phyloP scores from a whole-genome alignment of 2,888 invertebrate species.

The Strigamia crassipes region DNA sequence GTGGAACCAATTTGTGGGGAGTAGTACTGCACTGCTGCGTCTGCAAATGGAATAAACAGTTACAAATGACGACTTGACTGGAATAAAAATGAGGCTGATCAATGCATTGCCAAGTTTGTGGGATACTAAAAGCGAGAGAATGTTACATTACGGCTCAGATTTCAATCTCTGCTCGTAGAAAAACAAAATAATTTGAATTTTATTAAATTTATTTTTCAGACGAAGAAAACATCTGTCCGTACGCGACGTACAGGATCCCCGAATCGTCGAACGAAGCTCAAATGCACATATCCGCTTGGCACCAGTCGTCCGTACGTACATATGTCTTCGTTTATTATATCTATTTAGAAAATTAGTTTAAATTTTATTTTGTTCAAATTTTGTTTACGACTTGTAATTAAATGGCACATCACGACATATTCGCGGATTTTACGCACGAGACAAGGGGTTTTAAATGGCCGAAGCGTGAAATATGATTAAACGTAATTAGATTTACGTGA shows the following conservation, averaged over 20 bases:
- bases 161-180: neutral
- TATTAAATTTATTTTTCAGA: neutral
- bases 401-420: too few species aligned
- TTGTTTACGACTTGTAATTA: neutral
- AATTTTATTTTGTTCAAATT: neutral
- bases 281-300: slow-evolving; percentile 46
- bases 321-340: too few species aligned
- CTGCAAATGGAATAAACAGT: neutral
- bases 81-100: neutral
- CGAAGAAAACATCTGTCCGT: slow-evolving; percentile 48
- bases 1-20: neutral
- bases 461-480: neutral
- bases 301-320: neutral
- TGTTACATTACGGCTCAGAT: neutral
- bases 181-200: neutral
- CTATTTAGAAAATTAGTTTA: neutral
- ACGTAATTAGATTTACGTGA: neutral
- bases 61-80: neutral
- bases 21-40: neutral
- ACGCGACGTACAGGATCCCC: slow-evolving; percentile 49
- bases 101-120: neutral
- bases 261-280: slow-evolving; percentile 42
- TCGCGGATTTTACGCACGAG: neutral
- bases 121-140: neutral
- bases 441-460: neutral